Percentiles rank a stretch among this genome's conserved stretches.
phyloP scores from a whole-genome alignment of 2,888 invertebrate species.

The Osedax fenrisi region DNA sequence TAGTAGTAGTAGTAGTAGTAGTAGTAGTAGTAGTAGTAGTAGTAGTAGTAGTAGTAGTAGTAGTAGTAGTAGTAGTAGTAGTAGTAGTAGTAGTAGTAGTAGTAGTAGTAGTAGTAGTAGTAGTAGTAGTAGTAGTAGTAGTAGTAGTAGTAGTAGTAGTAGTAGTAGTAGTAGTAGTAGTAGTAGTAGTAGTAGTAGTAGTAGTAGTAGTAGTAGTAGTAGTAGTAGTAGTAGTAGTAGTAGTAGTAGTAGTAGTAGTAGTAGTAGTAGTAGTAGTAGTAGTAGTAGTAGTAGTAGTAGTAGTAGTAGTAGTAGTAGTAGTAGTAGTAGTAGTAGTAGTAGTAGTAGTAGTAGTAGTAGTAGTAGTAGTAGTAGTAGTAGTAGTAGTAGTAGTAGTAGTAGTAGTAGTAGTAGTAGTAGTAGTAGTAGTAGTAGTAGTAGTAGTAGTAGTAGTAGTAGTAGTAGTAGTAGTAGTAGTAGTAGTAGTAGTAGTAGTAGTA shows the following conservation, averaged over 20 bases:
- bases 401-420: constrained; percentile 5
- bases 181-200: constrained; percentile 8
- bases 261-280: constrained; percentile 9
- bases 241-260: constrained; percentile 9
- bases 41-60: constrained; percentile 5
- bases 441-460: constrained; percentile 9
- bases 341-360: constrained; percentile 7
- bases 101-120: constrained; percentile 2
- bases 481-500: constrained; percentile 7
- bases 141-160: constrained; percentile 9
- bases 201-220: constrained; percentile 8
- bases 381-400: constrained; percentile 8
- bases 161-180: constrained; percentile 5
- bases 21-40: constrained; percentile 6
- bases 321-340: constrained; percentile 8
- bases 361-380: constrained; percentile 6
- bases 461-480: constrained; percentile 4
- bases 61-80: constrained; percentile 8
- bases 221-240: constrained; percentile 7
- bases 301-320: constrained; percentile 6
- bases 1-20: constrained; percentile 8
- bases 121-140: constrained; percentile 8
- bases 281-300: constrained; percentile 5
- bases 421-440: constrained; percentile 8
- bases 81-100: constrained; percentile 8